phyloP scores from a whole-genome alignment of 2,113 vertebrate genomes.

The Takifugu bimaculatus region DNA sequence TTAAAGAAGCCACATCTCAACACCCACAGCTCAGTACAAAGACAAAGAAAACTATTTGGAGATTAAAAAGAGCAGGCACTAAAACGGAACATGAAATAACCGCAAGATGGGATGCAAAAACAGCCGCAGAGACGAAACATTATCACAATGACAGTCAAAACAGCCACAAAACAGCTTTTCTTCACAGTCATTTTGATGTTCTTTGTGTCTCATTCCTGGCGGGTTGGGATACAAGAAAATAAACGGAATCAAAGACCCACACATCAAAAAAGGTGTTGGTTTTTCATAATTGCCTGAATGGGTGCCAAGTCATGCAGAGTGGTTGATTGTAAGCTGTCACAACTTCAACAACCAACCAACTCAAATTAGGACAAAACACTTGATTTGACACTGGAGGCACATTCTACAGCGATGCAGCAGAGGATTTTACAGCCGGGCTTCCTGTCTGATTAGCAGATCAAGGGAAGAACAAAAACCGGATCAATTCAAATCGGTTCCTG shows the following conservation, averaged over 20 bases:
- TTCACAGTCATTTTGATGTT: not conserved
- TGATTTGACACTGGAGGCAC: conserved; percentile 26
- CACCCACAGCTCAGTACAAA: not conserved
- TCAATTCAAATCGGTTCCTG: conserved; percentile 13
- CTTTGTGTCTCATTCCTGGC: too few relatives aligned
- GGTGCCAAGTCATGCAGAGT: conserved; percentile 58
- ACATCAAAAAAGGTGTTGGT: conserved; percentile 31
- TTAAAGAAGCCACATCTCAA: not conserved
- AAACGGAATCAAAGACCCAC: conserved; percentile 30
- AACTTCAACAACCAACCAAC: conserved; percentile 28
- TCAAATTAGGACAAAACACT: conserved; percentile 64
- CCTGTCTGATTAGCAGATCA: conserved; percentile 67
- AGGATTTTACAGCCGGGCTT: conserved; percentile 52
- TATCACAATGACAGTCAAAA: not conserved
- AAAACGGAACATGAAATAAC: not conserved
- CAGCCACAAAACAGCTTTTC: not conserved
- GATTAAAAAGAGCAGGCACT: not conserved
- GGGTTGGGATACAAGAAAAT: not conserved
- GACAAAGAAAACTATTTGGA: not conserved
- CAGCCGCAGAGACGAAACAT: not conserved
- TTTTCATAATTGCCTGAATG: conserved; percentile 31
- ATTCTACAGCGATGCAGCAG: conserved; percentile 35
- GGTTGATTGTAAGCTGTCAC: conserved; percentile 52
- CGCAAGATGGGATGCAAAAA: not conserved
- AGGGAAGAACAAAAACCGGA: conserved; percentile 30